Percentiles rank a stretch among this genome's conserved stretches.
Conservation (phyloP, 2,113 vertebrate species). For the Strix uralensis region DNA sequence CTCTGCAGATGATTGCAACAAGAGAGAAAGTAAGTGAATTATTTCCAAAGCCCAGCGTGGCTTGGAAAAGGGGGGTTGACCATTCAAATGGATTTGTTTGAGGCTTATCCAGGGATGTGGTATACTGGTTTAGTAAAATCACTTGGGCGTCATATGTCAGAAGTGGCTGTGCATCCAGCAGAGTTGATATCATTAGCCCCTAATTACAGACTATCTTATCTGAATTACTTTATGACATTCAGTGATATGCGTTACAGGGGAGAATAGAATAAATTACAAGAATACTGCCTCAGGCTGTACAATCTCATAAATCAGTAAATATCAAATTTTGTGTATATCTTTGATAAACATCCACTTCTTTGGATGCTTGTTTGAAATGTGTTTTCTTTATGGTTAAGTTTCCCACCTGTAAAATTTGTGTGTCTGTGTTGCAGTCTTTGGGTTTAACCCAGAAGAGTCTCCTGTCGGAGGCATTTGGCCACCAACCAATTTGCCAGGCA, state of each 20-base stretch:
- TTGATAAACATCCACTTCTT: neutral
- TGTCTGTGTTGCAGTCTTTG: neutral
- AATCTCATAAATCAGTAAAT: neutral
- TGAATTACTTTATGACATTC: neutral
- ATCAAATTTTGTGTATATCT: neutral
- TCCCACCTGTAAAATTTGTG: neutral
- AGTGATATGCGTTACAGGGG: neutral
- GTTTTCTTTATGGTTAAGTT: neutral
- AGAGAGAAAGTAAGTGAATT: neutral
- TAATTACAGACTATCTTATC: constrained; percentile 11
- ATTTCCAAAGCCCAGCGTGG: neutral
- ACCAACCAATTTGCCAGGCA: constrained; percentile 23
- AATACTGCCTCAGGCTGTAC: neutral
- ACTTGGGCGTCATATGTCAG: neutral
- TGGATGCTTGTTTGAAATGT: neutral
- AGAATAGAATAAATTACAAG: neutral
- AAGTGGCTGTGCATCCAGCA: neutral
- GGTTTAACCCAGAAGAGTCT: neutral
- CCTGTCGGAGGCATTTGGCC: constrained; percentile 17
- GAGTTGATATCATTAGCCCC: neutral
- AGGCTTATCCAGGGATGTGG: neutral
- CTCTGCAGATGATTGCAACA: neutral
- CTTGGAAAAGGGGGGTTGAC: neutral
- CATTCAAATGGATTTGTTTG: neutral
- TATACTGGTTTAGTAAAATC: neutral